Percentiles rank a stretch among this genome's conserved stretches.
Evolutionary conservation across 2,113 vertebrate genomes (phyloP).

Genomic region (Archocentrus centrarchus): DNA sequence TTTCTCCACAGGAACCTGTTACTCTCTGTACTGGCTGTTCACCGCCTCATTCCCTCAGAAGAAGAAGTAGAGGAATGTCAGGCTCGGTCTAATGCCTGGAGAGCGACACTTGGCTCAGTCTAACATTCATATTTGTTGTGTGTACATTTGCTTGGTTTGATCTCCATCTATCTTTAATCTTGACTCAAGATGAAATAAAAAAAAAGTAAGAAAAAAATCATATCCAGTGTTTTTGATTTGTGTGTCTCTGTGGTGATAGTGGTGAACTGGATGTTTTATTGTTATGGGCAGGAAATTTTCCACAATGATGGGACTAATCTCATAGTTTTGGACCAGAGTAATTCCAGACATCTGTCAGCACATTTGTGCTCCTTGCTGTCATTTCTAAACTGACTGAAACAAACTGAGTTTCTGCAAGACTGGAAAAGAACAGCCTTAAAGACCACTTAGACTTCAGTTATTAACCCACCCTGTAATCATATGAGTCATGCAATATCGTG

Average conservation of each 20-base stretch:
- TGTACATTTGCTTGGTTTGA: neutral
- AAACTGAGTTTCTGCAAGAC: too few relatives aligned
- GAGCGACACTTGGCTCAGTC: neutral
- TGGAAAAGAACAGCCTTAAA: too few relatives aligned
- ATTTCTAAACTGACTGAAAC: too few relatives aligned
- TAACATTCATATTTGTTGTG: conserved; percentile 28
- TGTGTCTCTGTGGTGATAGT: neutral
- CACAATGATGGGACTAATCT: neutral
- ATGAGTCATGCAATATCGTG: neutral
- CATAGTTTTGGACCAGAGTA: accelerated
- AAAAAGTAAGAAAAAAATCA: neutral
- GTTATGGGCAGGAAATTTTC: neutral
- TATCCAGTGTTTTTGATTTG: neutral
- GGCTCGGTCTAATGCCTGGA: neutral
- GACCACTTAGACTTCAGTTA: neutral
- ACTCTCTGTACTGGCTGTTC: conserved; percentile 78
- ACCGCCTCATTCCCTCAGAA: conserved; percentile 70
- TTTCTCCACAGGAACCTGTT: conserved; percentile 65
- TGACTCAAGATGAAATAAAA: neutral
- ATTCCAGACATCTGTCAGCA: accelerated
- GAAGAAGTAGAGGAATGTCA: conserved; percentile 26
- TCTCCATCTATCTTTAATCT: neutral
- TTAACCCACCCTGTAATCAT: accelerated
- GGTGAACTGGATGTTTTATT: neutral
- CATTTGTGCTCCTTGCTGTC: neutral